Percentiles rank a stretch among this genome's conserved stretches.
Evolutionary conservation across 2,797 vertebrate species (phyloP).

Genomic region (Bryconaethiops microstoma): DNA sequence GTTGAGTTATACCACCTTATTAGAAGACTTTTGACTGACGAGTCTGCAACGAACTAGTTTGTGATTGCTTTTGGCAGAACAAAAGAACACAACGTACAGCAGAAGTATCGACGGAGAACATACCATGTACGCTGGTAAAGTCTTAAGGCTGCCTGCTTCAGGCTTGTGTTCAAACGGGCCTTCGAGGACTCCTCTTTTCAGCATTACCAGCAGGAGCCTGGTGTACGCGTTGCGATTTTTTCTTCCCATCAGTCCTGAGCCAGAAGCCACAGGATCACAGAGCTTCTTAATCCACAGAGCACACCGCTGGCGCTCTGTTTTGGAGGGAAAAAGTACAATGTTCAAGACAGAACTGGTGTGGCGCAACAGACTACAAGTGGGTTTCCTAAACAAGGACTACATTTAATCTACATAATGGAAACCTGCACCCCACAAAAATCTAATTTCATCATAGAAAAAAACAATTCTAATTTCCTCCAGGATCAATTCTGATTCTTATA

Average conservation of each 20-base stretch:
- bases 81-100: not conserved
- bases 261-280: conserved; percentile 82
- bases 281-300: conserved; percentile 94
- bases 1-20: too few relatives aligned
- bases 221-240: conserved; percentile 90
- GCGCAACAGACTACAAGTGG: not conserved
- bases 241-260: conserved; percentile 77
- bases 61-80: not conserved
- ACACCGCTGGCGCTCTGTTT: conserved; percentile 85
- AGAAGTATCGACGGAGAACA: not conserved
- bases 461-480: too few relatives aligned
- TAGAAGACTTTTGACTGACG: too few relatives aligned
- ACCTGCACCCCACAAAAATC: too few relatives aligned
- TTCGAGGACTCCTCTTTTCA: conserved; percentile 84
- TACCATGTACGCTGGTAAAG: conserved; percentile 90
- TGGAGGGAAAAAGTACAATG: not conserved
- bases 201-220: conserved; percentile 89
- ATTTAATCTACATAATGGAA: too few relatives aligned
- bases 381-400: too few relatives aligned
- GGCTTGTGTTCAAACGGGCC: conserved; percentile 87
- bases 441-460: too few relatives aligned
- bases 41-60: too few relatives aligned
- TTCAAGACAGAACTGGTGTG: not conserved
- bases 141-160: conserved; percentile 83
- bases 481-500: too few relatives aligned